Conservation (phyloP, 1,140 invertebrate genomes). For the Tetragonula clypearis region DNA sequence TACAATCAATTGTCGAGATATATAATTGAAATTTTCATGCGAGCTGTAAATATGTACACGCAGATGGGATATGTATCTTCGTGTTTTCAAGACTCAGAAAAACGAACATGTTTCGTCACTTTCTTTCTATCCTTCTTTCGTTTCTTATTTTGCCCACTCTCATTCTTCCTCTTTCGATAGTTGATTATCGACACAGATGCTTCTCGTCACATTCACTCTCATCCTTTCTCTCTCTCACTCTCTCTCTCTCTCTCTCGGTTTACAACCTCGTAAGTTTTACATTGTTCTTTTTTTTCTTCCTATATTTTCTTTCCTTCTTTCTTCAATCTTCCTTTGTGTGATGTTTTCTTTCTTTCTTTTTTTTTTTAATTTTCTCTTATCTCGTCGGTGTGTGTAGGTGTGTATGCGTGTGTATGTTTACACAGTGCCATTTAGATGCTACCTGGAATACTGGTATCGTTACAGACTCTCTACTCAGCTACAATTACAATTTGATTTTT, state of each 20-base stretch:
- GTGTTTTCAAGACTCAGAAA: constrained; percentile 53
- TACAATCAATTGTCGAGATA: constrained; percentile 38
- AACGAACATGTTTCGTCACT: constrained; percentile 32
- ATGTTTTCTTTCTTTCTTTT: constrained; percentile 18
- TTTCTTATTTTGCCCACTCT: too few relatives aligned
- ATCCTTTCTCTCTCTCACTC: background rate
- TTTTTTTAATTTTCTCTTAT: constrained; percentile 18
- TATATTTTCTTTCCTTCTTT: background rate
- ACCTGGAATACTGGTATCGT: constrained; percentile 75
- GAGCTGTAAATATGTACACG: constrained; percentile 81
- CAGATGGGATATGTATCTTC: constrained; percentile 78
- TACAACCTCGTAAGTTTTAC: constrained; percentile 73
- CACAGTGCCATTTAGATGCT: constrained; percentile 63
- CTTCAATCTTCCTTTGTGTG: background rate
- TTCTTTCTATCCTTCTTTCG: constrained; percentile 12
- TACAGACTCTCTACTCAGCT: constrained; percentile 71
- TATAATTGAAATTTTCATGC: constrained; percentile 70
- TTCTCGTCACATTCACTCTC: constrained; percentile 31
- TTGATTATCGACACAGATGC: constrained; percentile 73
- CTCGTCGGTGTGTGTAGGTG: constrained; percentile 15
- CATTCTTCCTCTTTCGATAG: constrained; percentile 14
- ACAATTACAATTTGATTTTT: constrained; percentile 77
- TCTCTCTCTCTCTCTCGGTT: constrained; percentile 44
- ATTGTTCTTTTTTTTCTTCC: constrained; percentile 20
- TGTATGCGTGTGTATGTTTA: constrained; percentile 29